These are phyloP conservation scores for Myotis myotis DNA, from an alignment of 2,797 vertebrate species.

Conservation along the genomic window DNA sequence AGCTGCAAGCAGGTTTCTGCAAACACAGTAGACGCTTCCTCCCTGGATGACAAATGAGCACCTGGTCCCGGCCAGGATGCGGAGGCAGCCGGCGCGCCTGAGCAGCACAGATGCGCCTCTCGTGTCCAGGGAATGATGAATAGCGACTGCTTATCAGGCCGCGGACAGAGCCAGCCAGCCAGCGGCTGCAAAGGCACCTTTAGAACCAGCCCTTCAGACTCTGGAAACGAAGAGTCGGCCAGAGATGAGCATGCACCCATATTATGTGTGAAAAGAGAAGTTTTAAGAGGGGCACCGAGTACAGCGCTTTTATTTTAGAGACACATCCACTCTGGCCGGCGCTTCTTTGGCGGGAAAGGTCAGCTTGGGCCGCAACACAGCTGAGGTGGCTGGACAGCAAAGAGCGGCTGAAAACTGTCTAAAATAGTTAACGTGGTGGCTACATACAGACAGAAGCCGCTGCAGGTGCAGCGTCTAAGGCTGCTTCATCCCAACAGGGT, in stretches of 20 bases:
- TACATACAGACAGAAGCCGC: neutral
- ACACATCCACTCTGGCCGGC: neutral
- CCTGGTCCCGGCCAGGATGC: fast-evolving
- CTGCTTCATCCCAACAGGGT: neutral
- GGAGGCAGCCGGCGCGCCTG: neutral
- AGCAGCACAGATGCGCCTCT: neutral
- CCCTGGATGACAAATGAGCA: neutral
- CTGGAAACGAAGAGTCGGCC: neutral
- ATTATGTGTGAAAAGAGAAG: neutral
- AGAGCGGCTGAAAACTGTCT: neutral
- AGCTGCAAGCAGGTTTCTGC: neutral
- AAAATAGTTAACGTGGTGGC: neutral
- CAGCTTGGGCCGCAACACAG: neutral
- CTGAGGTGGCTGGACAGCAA: neutral
- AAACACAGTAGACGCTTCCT: fast-evolving
- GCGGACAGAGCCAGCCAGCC: neutral
- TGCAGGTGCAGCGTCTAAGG: neutral
- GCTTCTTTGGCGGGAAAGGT: neutral
- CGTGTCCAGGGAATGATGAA: neutral
- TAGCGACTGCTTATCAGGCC: neutral
- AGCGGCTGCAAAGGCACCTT: neutral
- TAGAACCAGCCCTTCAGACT: neutral
- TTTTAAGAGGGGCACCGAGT: neutral
- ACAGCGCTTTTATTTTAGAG: neutral
- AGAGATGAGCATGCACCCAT: neutral